Evolutionary conservation across 2,888 invertebrate species (phyloP), one percentile per base, ranked within the genome.

Genomic region (Papilio elwesi): DNA sequence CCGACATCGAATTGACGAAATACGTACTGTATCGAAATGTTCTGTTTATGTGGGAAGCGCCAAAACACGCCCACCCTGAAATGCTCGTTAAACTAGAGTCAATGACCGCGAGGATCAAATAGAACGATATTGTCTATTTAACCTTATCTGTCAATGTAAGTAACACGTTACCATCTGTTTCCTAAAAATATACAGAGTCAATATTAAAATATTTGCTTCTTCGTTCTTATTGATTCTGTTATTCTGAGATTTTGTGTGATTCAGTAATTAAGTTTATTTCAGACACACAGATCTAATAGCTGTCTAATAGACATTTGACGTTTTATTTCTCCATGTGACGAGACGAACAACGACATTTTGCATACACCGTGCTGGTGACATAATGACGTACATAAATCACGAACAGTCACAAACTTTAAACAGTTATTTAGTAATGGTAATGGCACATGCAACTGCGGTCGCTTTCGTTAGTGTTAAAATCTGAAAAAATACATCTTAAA

Each of bases 1-100:
- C 10, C 38, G 43, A 9, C 9, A 59, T 59, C 38, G 59, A 59
- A 59, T 59, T 59, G n/a, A 59, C 59, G n/a, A 59, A 59, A 59
- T 59, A 65, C 68, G 64, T 68, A 43, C n/a, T 36, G 38, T 59
- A 59, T 59, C 59, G 13, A 43, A 84, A 83, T 83, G 80, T 81
- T 87, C 88, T 90, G 90, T 91, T 90, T 90, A 88, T 84, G 82
- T 89, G 51, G 59, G 57, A 55, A 59, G 16, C 59, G 55, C 43
- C 70, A 71, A 71, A 69, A 59, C 72, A 72, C 77, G 78, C 77
- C 79, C 78, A 77, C 78, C 78, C 79, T 69, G 73, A 75, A 76
- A 75, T 74, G 77, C 81, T 79, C 78, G 79, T 77, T 81, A 78
- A 80, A 78, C 78, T 79, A 80, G 79, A 90, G 87, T 91, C 88